Conservation (phyloP, 92 coral and sea anemone species). For the Palythoa grandiflora region DNA sequence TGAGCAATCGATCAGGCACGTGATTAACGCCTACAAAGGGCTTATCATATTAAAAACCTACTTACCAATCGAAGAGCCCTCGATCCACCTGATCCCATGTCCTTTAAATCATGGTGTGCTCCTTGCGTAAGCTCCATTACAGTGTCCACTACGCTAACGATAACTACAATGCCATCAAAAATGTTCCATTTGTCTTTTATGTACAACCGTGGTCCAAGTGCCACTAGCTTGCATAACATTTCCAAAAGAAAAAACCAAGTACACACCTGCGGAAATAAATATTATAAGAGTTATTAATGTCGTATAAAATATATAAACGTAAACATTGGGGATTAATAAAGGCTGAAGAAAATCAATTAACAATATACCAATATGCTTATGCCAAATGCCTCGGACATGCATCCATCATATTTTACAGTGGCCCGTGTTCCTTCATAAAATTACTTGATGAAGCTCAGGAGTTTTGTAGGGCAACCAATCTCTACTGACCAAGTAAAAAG, state of each 20-base stretch:
- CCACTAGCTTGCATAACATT: slow-evolving; percentile 49
- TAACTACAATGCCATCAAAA: slow-evolving; percentile 47
- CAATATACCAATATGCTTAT: not conserved
- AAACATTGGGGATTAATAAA: too few species aligned
- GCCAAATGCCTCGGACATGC: not conserved
- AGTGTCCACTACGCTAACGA: slow-evolving; percentile 47
- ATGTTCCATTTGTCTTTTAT: slow-evolving; percentile 53
- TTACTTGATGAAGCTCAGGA: not conserved
- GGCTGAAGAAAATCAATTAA: too few species aligned
- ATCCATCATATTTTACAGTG: not conserved
- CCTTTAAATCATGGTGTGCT: not conserved
- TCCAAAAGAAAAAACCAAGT: slow-evolving; percentile 58
- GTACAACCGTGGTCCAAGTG: slow-evolving; percentile 53
- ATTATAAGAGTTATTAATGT: too few species aligned
- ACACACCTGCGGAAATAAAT: slow-evolving; percentile 24
- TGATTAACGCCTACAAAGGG: not conserved
- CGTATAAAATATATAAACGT: too few species aligned
- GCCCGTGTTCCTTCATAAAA: not conserved
- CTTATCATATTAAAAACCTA: not conserved
- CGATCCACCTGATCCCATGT: slow-evolving; percentile 37
- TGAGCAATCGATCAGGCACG: not conserved
- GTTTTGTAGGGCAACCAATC: not conserved
- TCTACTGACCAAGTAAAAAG: not conserved
- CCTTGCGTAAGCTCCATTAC: slow-evolving; percentile 4
- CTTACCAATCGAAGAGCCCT: slow-evolving; percentile 60